Evolutionary conservation across 2,888 invertebrate genomes (phyloP).

Genomic region (Linnaemya tessellans): DNA sequence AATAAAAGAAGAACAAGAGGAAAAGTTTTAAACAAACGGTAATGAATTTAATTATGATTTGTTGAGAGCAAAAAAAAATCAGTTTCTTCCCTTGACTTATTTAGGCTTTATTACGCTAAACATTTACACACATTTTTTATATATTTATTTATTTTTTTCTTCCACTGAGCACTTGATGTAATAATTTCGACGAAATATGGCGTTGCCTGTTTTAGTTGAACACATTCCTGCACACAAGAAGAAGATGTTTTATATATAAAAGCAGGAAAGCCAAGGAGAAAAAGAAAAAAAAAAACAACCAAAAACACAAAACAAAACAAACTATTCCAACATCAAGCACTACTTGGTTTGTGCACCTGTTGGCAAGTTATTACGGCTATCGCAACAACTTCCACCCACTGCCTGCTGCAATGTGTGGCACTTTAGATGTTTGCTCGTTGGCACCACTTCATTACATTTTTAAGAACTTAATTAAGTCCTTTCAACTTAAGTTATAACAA

Average conservation of each 20-base stretch:
- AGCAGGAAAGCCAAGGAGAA: background rate
- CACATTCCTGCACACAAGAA: background rate
- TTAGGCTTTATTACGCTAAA: slow-evolving; percentile 23
- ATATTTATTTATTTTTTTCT: too few relatives aligned
- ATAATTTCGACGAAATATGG: slow-evolving; percentile 31
- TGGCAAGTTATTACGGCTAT: slow-evolving; percentile 44
- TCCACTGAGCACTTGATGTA: background rate
- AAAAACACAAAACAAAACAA: too few relatives aligned
- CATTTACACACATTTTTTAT: background rate
- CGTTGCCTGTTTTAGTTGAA: slow-evolving; percentile 40
- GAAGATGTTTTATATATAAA: background rate
- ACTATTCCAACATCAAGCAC: background rate
- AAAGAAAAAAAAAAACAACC: too few relatives aligned
- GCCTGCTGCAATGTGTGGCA: background rate
- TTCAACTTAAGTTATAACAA: slow-evolving; percentile 53
- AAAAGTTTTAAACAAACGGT: slow-evolving; percentile 17
- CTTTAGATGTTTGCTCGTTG: slow-evolving; percentile 23
- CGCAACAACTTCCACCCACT: slow-evolving; percentile 1
- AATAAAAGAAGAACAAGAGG: background rate
- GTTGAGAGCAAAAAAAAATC: background rate
- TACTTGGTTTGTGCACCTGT: slow-evolving; percentile 50
- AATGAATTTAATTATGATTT: slow-evolving; percentile 57
- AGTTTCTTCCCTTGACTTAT: background rate
- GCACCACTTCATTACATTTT: slow-evolving; percentile 60
- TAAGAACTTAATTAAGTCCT: slow-evolving; percentile 68